A percentile compares a stretch with the other conserved stretches of the same genome.
phyloP scores from a whole-genome alignment of 2,113 vertebrate genomes.

The Haemorhous mexicanus region DNA sequence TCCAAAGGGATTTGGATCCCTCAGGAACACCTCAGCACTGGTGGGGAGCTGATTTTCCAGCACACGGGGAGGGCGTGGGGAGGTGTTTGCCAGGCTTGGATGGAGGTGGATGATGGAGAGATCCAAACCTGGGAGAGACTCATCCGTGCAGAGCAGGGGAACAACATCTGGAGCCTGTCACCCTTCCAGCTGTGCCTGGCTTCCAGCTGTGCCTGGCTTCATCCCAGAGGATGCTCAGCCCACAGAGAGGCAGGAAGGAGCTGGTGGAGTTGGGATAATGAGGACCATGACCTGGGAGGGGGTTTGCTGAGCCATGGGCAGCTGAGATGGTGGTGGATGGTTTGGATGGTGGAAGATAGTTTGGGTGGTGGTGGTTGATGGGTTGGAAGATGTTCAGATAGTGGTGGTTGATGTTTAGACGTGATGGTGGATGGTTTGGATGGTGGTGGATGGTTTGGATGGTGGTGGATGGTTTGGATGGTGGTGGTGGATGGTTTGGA shows the following conservation, averaged over 20 bases:
- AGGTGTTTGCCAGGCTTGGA: neutral
- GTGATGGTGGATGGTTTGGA: neutral
- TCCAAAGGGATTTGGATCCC: neutral
- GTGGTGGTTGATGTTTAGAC: no score
- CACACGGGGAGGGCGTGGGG: neutral
- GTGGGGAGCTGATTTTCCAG: neutral
- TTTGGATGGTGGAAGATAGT: neutral
- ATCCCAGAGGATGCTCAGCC: neutral
- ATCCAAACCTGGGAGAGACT: neutral
- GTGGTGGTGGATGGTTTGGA: no score
- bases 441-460: neutral
- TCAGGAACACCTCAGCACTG: accelerated
- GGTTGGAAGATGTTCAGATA: no score
- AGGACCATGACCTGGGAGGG: neutral
- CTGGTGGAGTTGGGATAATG: neutral
- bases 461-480: neutral
- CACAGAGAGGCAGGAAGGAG: neutral
- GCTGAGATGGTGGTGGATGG: no score
- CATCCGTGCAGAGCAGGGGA: neutral
- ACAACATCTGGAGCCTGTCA: neutral
- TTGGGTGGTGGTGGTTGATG: no score
- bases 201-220: neutral
- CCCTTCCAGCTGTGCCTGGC: neutral
- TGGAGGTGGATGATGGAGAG: neutral
- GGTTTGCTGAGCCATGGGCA: neutral